Percentiles rank a stretch among this genome's conserved stretches.
Conservation (phyloP, 2,888 invertebrate genomes). For the Hipparchia sbordonii region DNA sequence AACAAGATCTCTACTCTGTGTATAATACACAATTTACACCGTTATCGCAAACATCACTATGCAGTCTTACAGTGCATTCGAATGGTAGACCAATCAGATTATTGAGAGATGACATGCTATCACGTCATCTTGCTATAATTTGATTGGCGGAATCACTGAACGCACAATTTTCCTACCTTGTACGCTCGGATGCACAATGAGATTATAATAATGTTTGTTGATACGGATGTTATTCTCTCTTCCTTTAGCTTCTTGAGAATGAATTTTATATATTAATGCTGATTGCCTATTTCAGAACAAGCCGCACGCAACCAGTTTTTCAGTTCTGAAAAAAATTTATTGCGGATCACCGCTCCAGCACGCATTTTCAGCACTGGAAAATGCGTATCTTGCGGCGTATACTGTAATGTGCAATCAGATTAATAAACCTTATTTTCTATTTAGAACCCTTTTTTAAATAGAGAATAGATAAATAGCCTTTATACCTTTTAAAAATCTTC, state of each 20-base stretch:
- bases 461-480: slow-evolving; percentile 47
- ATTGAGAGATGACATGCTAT: neutral
- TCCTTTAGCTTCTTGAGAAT: slow-evolving; percentile 45
- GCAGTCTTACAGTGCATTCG: neutral
- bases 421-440: slow-evolving; percentile 32
- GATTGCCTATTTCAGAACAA: neutral
- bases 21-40: slow-evolving; percentile 37
- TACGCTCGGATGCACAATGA: neutral
- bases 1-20: slow-evolving; percentile 38
- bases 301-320: neutral
- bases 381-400: neutral
- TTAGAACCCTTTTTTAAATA: slow-evolving; percentile 50
- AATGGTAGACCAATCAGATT: neutral
- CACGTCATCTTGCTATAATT: neutral
- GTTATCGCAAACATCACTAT: neutral
- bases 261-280: slow-evolving; percentile 31
- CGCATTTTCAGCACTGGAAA: neutral
- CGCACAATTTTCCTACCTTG: neutral
- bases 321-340: neutral
- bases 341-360: neutral
- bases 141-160: neutral
- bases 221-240: slow-evolving; percentile 31
- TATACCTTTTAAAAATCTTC: slow-evolving; percentile 68
- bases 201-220: neutral
- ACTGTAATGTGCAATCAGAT: neutral